These are phyloP conservation scores for Mus caroli DNA, from an alignment of 2,797 vertebrate species.

Conservation along the genomic window DNA sequence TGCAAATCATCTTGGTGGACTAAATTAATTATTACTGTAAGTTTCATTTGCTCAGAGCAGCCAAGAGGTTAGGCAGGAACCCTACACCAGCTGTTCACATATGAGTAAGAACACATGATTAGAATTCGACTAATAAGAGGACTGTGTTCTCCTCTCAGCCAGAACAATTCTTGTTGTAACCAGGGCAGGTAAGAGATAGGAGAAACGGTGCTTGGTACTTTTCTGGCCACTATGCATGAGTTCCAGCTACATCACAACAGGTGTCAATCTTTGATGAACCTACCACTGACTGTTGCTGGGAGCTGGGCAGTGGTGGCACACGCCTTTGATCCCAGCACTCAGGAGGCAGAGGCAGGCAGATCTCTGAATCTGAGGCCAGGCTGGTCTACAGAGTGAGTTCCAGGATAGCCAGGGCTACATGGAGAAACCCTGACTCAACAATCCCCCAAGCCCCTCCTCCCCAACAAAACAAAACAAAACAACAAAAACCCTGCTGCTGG, in stretches of 20 bases:
- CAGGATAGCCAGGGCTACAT: neutral
- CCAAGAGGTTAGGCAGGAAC: conserved; percentile 43
- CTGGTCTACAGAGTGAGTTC: neutral
- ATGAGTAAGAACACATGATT: neutral
- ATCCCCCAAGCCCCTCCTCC: too few species aligned
- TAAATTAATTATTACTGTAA: conserved; percentile 53
- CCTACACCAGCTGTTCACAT: neutral
- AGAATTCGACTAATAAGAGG: conserved; percentile 23
- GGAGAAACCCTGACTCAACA: neutral
- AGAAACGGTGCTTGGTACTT: conserved; percentile 16
- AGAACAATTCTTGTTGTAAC: neutral
- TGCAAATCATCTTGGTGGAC: conserved; percentile 41
- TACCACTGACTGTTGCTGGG: neutral
- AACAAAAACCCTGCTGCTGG: neutral
- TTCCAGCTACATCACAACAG: neutral
- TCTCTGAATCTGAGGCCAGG: neutral
- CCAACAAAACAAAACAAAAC: too few species aligned
- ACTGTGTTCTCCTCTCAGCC: neutral
- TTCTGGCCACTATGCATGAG: conserved; percentile 8
- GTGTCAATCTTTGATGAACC: neutral
- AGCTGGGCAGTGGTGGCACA: neutral
- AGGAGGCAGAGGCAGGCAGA: neutral
- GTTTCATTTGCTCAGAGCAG: conserved; percentile 5
- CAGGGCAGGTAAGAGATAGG: neutral
- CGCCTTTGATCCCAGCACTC: neutral